phyloP scores from a whole-genome alignment of 1,140 invertebrate genomes.

The Zaprionus tsacasi region DNA sequence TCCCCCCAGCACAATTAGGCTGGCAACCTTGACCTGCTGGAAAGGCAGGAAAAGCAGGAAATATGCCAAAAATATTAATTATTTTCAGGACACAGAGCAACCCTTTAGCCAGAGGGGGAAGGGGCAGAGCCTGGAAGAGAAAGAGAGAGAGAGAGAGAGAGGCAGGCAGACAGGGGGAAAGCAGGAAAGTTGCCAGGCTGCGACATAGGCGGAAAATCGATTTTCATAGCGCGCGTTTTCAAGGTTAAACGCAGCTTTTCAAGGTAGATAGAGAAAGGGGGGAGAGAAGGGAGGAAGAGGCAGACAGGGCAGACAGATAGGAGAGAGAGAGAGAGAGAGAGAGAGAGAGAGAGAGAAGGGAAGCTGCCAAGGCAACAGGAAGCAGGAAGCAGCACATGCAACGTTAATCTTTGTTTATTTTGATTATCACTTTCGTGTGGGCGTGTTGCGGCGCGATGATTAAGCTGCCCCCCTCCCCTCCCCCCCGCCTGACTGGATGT shows the following conservation, averaged over 20 bases:
- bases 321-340: not conserved
- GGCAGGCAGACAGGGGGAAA: not conserved
- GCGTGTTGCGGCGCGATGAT: not conserved
- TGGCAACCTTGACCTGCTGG: constrained; percentile 49
- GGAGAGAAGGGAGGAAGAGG: not conserved
- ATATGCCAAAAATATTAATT: constrained; percentile 70
- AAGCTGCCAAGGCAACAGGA: not conserved
- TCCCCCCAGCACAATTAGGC: not conserved
- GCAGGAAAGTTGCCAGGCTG: not conserved
- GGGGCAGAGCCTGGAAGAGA: too few species aligned
- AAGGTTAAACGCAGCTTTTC: constrained; percentile 55
- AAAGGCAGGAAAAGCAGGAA: constrained; percentile 15
- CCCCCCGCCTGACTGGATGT: constrained; percentile 20
- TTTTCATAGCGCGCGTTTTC: constrained; percentile 63
- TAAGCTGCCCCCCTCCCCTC: not conserved
- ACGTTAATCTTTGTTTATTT: constrained; percentile 76
- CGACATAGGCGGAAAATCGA: constrained; percentile 45
- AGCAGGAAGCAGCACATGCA: constrained; percentile 14
- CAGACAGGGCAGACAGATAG: not conserved
- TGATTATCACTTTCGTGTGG: constrained; percentile 72
- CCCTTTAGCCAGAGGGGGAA: constrained; percentile 49
- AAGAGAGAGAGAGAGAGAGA: not conserved
- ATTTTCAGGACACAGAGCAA: constrained; percentile 45
- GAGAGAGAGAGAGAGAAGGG: not conserved
- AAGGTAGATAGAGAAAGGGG: too few species aligned